These are phyloP conservation scores for Hippocampus guttulatus DNA, from an alignment of 2,113 vertebrate genomes.

Conservation along the genomic window DNA sequence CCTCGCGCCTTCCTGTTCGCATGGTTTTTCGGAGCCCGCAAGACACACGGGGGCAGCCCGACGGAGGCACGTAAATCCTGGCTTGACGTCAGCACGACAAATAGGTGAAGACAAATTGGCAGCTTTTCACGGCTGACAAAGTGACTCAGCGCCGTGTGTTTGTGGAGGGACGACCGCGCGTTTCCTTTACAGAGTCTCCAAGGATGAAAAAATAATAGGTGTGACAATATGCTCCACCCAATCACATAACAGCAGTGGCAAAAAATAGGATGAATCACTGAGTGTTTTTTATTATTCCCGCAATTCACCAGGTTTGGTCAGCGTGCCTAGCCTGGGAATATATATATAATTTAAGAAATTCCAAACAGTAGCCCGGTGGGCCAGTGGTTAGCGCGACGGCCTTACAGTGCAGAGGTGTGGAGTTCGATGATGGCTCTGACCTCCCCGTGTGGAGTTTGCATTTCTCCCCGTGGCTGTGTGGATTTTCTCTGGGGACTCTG, in stretches of 20 bases:
- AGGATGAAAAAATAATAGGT: slow-evolving; percentile 21
- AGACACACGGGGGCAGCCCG: slow-evolving; percentile 50
- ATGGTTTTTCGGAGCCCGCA: slow-evolving; percentile 57
- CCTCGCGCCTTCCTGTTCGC: slow-evolving; percentile 63
- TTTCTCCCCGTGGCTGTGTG: no score
- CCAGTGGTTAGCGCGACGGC: no score
- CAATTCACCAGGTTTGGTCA: neutral
- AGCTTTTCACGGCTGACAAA: slow-evolving; percentile 24
- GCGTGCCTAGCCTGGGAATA: neutral
- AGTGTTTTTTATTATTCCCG: neutral
- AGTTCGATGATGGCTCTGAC: no score
- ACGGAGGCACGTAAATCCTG: slow-evolving; percentile 46
- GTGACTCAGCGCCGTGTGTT: slow-evolving; percentile 46
- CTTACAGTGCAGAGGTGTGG: no score
- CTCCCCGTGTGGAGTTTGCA: no score
- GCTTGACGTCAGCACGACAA: slow-evolving; percentile 66
- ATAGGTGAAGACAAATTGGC: slow-evolving; percentile 23
- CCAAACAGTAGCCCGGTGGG: neutral
- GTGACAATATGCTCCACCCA: neutral
- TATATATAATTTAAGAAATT: neutral
- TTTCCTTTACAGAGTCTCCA: slow-evolving; percentile 32
- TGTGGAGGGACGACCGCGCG: slow-evolving; percentile 22
- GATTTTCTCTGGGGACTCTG: no score
- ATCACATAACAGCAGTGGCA: slow-evolving; percentile 5
- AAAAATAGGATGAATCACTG: neutral